A percentile compares a stretch with the other conserved stretches of the same genome.
Evolutionary conservation across 2,888 invertebrate genomes (phyloP).

Genomic region (Lepidocyrtoides sp.): DNA sequence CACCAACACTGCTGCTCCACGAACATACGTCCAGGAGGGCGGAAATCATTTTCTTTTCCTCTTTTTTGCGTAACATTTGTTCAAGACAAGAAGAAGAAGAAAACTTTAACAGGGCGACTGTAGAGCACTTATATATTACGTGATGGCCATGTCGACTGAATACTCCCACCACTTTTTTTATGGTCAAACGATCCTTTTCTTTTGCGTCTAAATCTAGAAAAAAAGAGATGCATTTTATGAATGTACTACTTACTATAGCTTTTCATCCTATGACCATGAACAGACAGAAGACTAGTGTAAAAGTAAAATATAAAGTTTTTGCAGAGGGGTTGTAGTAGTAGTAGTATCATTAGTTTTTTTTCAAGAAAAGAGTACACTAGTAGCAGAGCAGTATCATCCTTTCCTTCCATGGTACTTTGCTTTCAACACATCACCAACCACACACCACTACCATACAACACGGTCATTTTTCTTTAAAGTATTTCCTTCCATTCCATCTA

Average conservation of each 20-base stretch:
- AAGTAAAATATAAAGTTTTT: background rate
- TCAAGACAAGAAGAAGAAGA: background rate
- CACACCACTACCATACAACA: background rate
- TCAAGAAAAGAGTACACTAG: too few relatives aligned
- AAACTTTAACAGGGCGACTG: background rate
- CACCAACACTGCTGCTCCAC: background rate
- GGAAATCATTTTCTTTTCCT: conserved; percentile 61
- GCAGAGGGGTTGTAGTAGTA: too few relatives aligned
- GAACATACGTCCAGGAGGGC: conserved; percentile 56
- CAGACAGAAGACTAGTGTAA: too few relatives aligned
- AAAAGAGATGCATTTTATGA: conserved; percentile 12
- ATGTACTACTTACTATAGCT: background rate
- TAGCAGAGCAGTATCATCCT: too few relatives aligned
- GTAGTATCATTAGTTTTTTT: conserved; percentile 33
- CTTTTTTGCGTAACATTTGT: background rate
- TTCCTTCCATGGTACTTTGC: background rate
- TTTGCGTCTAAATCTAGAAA: background rate
- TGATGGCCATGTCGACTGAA: background rate
- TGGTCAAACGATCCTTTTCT: conserved; percentile 34
- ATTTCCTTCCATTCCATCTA: background rate
- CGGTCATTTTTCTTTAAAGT: background rate
- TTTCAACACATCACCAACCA: conserved; percentile 36
- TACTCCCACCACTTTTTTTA: conserved; percentile 19
- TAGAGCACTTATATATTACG: conserved; percentile 36
- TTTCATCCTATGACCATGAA: conserved; percentile 12